Evolutionary conservation across 2,113 vertebrate genomes (phyloP), one percentile per base, ranked within the genome.

Genomic region (Pao palembangensis): DNA sequence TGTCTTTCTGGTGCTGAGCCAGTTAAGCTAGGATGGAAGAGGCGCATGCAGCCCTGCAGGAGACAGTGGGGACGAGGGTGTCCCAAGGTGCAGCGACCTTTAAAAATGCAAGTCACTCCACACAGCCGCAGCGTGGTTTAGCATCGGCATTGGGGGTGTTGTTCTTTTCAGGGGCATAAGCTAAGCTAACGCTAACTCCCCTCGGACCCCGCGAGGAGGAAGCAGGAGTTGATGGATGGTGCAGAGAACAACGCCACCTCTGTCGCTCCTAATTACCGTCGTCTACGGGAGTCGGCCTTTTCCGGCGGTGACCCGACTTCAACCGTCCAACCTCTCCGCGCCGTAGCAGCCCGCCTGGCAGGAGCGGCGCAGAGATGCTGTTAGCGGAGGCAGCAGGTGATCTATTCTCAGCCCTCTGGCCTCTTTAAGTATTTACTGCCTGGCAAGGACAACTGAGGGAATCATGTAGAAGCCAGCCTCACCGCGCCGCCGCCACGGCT

Each of bases 371-470:
- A 75, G 58, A 43, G 69, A 56, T 12, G 61, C 41, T 64, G 59
- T 42, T 58, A 38, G 61, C 58, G 55, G 74, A 57, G 62, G 71
- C 79, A 64, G 77, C 73, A 66, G 79, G 70, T 76, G 72, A 75
- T 79, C 62, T 70, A 71, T 72, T 72, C 73, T 80, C 62, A 55
- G 63, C 62, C 64, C 61, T 65, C 59, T 56, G 67, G 67, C 76
- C 57, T 55, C 65, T 82, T 79, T 67, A 78, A 74, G 79, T 76
- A 74, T 85, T 85, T 81, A 82, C 79, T 81, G 62, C 69, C 67
- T 71, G 68, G 67, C 63, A 74, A 80, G 60, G 63, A 64, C 64
- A 58, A 70, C 75, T 68, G 50, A 76, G 69, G 73, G 65, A 79
- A 79, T 74, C 69, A 81, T 75, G 68, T 64, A 44, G 62, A 75